Base-by-base conservation (phyloP, 1,140 invertebrate species). In the Heliconius congener region DNA sequence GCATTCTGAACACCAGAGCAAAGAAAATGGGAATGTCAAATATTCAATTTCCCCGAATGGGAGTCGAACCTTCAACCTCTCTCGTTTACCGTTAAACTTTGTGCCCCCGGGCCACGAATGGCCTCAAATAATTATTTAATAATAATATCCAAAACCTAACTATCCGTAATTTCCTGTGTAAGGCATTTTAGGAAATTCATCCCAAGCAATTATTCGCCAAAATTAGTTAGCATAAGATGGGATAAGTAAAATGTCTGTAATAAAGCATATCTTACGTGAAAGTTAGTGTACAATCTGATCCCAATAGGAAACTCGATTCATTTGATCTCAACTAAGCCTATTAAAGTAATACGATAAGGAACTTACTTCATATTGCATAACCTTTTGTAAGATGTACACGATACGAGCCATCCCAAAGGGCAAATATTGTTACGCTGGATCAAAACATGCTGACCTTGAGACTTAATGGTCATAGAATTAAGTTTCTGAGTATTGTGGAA, bases 361-460 rank as follows among this genome's bases (percentile, higher is more conserved):
- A 73, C 50, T 76, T 57, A 46, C 46, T 78, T 78, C 77, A 74
- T 78, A 55, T 71, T 76, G 55, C 73, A 57, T 78, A 75, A 76
- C 74, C 74, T 77, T 82, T 82, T 82, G 77, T 79, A 46, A 76
- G 66, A 66, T 71, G 37, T 23, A 57, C 13, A 23, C 70, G 50
- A 74, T 72, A 73, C 72, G 77, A 30, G 34, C 16, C 55, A 19
- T 76, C 78, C 78, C 78, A 55, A 13, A 50, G 78, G 70, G 23
- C 37, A 74, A 55, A 74, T 70, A 23, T 16, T 66, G 71, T 76
- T 71, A 76, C 23, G n/a, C 60, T 1, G 27, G 39, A 30, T 76
- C 42, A 71, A 60, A 76, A 71, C 37, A 72, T n/a, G 71, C 71
- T 23, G 71, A 42, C 71, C 34, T 72, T 39, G 18, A 34, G 71